Evolutionary conservation across 2,797 vertebrate species (phyloP), one percentile per base, ranked within the genome.

Genomic region (Bovichtus variegatus): DNA sequence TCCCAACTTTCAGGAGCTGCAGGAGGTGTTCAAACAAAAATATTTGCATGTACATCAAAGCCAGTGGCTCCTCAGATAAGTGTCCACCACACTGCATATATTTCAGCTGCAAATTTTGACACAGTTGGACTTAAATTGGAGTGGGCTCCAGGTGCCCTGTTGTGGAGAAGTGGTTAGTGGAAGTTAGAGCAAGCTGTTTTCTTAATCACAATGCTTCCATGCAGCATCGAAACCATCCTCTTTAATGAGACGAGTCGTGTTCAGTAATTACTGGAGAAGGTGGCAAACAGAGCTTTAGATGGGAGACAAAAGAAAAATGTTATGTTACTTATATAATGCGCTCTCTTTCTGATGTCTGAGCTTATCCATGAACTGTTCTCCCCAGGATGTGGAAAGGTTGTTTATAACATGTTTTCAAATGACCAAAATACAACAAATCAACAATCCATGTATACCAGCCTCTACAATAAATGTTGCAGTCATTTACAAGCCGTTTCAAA

Each of bases 191-290:
- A 46, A 9, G 19, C 15, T 25, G 11, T 54, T 57, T 51, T 51
- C 54, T 53, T 15, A 31, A 34, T 57, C 53, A 41, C 25, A 29
- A 64, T 23, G 19, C 50, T 16, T 51, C 19, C 43, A 40, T 53
- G 21, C 34, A 27, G 34, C 19, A 43, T 67, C 12, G 44, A 78
- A 63, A 62, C 38, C 41, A 61, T 63, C 40, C 49, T 23, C 58
- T 66, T 79, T 62, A 58, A 80, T 74, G 47, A 62, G 82, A 87
- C 54, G 78, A 51, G 47, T 59, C 9, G 43, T 71, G 65, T 63
- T 54, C 44, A 61, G 53, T 81, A 62, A 83, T 80, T 84, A 57
- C 58, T 58, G 3, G 8, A 69, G 60, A 63, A 27, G 62, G 21
- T 55, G 36, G 51, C 51, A 74, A 73, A 67, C 50, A 63, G 23